Conservation (phyloP, 2,797 vertebrate genomes). For the Coilia nasus region DNA sequence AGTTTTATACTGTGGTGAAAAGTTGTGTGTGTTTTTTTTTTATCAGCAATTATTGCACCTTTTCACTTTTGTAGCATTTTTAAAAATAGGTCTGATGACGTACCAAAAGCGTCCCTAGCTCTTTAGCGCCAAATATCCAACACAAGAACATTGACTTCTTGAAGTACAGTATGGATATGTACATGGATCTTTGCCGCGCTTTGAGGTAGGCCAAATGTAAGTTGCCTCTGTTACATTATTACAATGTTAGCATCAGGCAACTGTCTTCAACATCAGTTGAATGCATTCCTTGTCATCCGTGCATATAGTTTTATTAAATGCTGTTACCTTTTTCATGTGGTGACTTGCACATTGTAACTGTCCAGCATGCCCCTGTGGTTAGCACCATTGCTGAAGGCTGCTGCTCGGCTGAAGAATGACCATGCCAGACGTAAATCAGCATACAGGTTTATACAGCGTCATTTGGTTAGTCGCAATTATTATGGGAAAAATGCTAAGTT, state of each 20-base stretch:
- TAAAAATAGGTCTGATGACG: too few species aligned
- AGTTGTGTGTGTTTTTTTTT: not conserved
- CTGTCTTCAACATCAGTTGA: not conserved
- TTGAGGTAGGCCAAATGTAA: conserved; percentile 57
- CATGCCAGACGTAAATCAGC: conserved; percentile 64
- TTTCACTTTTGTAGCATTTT: not conserved
- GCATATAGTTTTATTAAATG: too few species aligned
- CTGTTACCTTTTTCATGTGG: not conserved
- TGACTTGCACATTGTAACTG: not conserved
- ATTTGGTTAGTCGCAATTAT: conserved; percentile 62
- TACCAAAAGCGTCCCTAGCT: not conserved
- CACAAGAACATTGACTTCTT: not conserved
- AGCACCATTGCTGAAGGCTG: conserved; percentile 64
- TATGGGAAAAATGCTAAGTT: not conserved
- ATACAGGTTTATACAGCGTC: conserved; percentile 73
- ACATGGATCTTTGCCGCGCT: conserved; percentile 61
- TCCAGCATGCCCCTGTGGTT: conserved; percentile 75
- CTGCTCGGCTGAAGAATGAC: conserved; percentile 62
- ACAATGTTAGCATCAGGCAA: not conserved
- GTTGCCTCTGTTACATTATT: not conserved
- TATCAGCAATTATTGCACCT: not conserved
- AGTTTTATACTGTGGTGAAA: not conserved
- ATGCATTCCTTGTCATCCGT: too few species aligned
- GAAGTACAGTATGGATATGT: conserved; percentile 59
- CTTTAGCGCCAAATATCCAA: not conserved